phyloP scores from a whole-genome alignment of 2,888 invertebrate genomes.

The Lycia hirtaria region DNA sequence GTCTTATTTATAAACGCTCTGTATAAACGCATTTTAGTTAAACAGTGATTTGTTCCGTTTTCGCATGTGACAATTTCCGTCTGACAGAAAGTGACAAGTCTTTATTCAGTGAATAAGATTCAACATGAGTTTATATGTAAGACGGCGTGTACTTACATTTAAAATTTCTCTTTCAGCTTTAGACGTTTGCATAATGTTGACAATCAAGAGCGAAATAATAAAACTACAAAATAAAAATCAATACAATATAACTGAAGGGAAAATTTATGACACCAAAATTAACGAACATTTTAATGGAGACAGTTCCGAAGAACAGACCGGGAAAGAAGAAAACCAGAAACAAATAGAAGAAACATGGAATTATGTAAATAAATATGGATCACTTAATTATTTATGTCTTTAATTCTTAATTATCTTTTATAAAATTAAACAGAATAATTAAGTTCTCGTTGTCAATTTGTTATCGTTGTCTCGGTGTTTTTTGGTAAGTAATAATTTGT shows the following conservation, averaged over 20 bases:
- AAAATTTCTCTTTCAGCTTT: slow-evolving; percentile 6
- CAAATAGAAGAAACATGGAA: background rate
- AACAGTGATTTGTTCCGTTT: too few relatives aligned
- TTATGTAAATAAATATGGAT: background rate
- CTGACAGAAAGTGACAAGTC: too few relatives aligned
- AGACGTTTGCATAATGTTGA: slow-evolving; percentile 14
- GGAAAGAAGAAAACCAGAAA: background rate
- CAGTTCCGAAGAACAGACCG: background rate
- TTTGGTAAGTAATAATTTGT: too few relatives aligned
- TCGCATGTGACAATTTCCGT: too few relatives aligned
- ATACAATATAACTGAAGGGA: background rate
- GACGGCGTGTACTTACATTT: background rate
- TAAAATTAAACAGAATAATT: too few relatives aligned
- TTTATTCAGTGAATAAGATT: too few relatives aligned
- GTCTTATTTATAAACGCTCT: too few relatives aligned
- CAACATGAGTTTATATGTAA: too few relatives aligned
- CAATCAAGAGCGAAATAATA: slow-evolving; percentile 14
- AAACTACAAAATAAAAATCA: slow-evolving; percentile 16
- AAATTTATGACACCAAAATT: background rate
- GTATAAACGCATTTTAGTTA: too few relatives aligned
- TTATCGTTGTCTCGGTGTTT: too few relatives aligned
- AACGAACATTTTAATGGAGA: background rate
- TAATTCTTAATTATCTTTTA: too few relatives aligned
- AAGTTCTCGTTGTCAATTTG: too few relatives aligned
- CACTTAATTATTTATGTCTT: background rate